Conservation (phyloP, 2,113 vertebrate genomes). For the Mystacornis crossleyi region DNA sequence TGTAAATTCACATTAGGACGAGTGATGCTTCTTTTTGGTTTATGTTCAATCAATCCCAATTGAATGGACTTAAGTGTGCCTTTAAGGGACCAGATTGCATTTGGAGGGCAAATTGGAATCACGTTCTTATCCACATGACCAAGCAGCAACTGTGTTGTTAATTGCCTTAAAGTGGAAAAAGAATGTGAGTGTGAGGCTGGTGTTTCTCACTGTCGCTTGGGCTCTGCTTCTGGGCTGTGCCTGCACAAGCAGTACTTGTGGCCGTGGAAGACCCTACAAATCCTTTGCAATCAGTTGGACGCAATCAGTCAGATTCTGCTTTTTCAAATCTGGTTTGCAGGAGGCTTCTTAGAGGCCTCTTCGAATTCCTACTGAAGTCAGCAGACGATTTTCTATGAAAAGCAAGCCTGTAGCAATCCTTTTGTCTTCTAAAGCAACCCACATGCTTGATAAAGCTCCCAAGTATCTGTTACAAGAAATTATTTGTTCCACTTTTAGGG, state of each 20-base stretch:
- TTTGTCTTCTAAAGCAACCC: background rate
- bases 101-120: background rate
- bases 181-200: background rate
- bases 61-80: background rate
- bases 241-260: background rate
- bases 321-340: background rate
- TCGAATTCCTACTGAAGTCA: background rate
- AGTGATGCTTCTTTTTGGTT: background rate
- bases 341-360: background rate
- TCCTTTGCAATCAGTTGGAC: background rate
- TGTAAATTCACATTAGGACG: background rate
- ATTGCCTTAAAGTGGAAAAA: background rate
- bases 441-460: background rate
- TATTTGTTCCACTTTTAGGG: background rate
- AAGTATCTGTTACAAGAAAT: background rate
- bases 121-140: background rate
- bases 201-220: background rate
- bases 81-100: background rate
- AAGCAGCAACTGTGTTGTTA: background rate
- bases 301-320: background rate
- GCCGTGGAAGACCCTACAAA: background rate
- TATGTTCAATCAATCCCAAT: background rate
- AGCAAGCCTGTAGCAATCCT: background rate
- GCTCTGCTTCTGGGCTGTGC: background rate
- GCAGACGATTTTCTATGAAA: background rate